These are phyloP conservation scores for Pseudorectes ferrugineus DNA, from an alignment of 2,113 vertebrate genomes.

Conservation along the genomic window DNA sequence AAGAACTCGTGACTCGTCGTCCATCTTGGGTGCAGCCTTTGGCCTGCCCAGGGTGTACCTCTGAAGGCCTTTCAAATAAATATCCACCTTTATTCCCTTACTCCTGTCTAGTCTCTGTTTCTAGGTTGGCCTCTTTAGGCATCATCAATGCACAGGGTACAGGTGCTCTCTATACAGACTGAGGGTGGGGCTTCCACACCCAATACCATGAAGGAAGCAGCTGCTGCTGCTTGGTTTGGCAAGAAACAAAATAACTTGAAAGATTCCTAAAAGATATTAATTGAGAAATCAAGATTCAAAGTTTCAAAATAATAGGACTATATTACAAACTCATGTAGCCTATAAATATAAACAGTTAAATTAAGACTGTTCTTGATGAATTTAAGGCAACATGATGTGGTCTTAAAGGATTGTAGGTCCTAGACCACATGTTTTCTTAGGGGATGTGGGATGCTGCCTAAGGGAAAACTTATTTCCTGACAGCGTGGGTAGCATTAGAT, in stretches of 20 bases:
- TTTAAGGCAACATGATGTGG: background rate
- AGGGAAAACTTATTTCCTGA: constrained; percentile 32
- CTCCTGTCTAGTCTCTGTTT: no score
- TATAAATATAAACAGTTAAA: background rate
- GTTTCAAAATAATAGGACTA: background rate
- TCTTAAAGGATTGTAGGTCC: background rate
- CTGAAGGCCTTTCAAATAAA: no score
- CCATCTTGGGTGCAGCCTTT: no score
- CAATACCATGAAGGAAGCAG: background rate
- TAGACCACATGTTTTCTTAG: constrained; percentile 10
- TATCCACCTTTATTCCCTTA: no score
- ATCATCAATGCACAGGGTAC: no score
- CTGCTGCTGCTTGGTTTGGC: background rate
- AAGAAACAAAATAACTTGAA: background rate
- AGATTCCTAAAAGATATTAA: background rate
- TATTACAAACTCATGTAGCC: background rate
- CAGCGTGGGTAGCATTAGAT: background rate
- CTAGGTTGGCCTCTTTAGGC: no score
- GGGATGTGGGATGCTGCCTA: background rate
- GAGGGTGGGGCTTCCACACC: background rate
- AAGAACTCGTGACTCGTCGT: no score
- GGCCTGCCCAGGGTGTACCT: no score
- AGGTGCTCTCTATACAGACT: background rate
- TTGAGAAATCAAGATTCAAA: background rate
- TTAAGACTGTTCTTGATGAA: background rate